Conservation (phyloP, 2,113 vertebrate genomes). For the Sphyrna mokarran region DNA sequence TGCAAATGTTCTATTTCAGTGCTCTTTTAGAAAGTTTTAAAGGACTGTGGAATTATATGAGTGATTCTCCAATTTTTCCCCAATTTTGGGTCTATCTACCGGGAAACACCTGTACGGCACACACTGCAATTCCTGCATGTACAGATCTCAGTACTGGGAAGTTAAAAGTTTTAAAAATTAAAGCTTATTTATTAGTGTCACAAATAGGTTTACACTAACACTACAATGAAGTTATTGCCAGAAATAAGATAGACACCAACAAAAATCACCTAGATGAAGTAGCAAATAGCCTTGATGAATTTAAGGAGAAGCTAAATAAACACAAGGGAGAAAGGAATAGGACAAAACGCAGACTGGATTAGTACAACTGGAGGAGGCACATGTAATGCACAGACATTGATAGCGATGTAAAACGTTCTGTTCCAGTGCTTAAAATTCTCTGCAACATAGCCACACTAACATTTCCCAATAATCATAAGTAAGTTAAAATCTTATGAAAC, state of each 20-base stretch:
- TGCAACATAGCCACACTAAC: neutral
- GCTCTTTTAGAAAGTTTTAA: neutral
- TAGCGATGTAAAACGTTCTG: too few relatives aligned
- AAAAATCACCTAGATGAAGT: too few relatives aligned
- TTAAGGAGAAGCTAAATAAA: too few relatives aligned
- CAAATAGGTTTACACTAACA: too few relatives aligned
- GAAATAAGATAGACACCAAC: too few relatives aligned
- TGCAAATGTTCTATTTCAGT: neutral
- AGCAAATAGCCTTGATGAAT: too few relatives aligned
- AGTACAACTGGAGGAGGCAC: too few relatives aligned
- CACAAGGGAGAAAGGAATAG: too few relatives aligned
- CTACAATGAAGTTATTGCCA: too few relatives aligned
- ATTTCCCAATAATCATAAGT: neutral
- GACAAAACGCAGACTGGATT: neutral
- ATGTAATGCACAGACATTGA: too few relatives aligned
- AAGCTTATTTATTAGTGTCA: too few relatives aligned
- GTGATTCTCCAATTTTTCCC: neutral
- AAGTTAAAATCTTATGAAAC: neutral
- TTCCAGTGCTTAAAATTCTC: neutral
- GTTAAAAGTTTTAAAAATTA: neutral
- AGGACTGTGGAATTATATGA: neutral
- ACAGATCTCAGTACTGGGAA: neutral
- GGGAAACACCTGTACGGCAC: neutral
- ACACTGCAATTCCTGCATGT: neutral
- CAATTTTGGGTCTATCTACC: neutral